These are phyloP conservation scores for Arnoldichthys spilopterus DNA, from an alignment of 2,797 vertebrate species.

Conservation along the genomic window DNA sequence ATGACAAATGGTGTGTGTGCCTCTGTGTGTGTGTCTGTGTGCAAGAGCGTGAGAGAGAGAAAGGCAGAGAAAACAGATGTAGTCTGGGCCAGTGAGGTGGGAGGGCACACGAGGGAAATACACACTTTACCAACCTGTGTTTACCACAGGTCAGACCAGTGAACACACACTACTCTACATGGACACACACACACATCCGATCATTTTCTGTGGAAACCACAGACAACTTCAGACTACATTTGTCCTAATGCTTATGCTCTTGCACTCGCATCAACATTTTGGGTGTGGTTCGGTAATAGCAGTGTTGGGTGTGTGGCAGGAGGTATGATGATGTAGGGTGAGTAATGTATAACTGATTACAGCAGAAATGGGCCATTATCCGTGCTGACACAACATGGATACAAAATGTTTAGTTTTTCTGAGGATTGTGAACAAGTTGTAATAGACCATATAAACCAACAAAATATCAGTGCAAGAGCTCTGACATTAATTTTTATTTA, in stretches of 20 bases:
- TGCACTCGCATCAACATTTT: not conserved
- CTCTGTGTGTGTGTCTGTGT: slow-evolving; percentile 86
- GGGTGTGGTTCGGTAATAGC: not conserved
- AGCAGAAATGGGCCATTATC: no score
- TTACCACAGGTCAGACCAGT: slow-evolving; percentile 71
- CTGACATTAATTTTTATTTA: no score
- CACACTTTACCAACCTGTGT: slow-evolving; percentile 85
- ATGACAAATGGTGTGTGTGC: slow-evolving; percentile 96
- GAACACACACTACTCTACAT: slow-evolving; percentile 21
- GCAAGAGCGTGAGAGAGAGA: not conserved
- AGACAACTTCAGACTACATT: not conserved
- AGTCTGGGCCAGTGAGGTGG: slow-evolving; percentile 89
- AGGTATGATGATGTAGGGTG: not conserved
- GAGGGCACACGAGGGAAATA: slow-evolving; percentile 82
- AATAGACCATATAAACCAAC: no score
- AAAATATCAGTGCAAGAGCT: no score
- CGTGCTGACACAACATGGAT: no score
- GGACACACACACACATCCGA: slow-evolving; percentile 16
- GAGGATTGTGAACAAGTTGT: no score
- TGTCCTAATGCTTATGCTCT: not conserved
- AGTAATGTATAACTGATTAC: no score
- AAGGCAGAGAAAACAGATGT: slow-evolving; percentile 89
- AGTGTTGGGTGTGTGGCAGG: not conserved
- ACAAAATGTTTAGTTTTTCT: no score
- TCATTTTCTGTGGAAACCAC: not conserved